Percentiles rank a stretch among this genome's conserved stretches.
phyloP scores from a whole-genome alignment of 2,797 vertebrate species.

The Cichlasoma orientale region DNA sequence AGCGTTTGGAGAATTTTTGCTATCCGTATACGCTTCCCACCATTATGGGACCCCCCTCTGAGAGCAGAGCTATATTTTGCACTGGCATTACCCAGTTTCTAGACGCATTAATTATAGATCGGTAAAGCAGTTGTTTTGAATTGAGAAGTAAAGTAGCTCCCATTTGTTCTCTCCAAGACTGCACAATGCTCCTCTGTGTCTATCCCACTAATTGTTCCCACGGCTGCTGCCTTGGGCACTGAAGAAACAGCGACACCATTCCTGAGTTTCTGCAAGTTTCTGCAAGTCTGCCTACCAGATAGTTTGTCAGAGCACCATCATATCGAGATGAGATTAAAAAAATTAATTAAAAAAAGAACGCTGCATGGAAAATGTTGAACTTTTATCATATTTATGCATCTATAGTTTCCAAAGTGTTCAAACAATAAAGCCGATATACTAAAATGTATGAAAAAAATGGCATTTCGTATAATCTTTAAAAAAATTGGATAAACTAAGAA shows the following conservation, averaged over 20 bases:
- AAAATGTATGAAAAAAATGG: too few relatives aligned
- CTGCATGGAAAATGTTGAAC: background rate
- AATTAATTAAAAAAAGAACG: too few relatives aligned
- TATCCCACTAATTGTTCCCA: background rate
- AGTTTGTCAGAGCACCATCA: background rate
- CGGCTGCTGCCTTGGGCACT: conserved; percentile 14
- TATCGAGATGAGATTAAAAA: background rate
- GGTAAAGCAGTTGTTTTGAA: conserved; percentile 23
- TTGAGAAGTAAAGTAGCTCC: conserved; percentile 13
- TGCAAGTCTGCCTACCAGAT: background rate
- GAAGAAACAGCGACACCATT: background rate
- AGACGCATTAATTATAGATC: conserved; percentile 22
- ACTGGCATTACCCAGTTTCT: background rate
- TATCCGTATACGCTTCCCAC: background rate
- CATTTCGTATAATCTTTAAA: too few relatives aligned
- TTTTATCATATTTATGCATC: background rate
- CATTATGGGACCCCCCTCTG: background rate
- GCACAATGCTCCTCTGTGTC: conserved; percentile 20
- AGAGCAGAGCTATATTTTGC: conserved; percentile 9
- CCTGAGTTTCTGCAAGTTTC: background rate
- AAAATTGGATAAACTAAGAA: background rate
- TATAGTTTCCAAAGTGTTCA: background rate
- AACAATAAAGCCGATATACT: background rate
- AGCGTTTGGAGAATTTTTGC: background rate
- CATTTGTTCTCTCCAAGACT: conserved; percentile 8